Conservation (phyloP, 2,113 vertebrate genomes). For the Telmatochromis bifrenatus region DNA sequence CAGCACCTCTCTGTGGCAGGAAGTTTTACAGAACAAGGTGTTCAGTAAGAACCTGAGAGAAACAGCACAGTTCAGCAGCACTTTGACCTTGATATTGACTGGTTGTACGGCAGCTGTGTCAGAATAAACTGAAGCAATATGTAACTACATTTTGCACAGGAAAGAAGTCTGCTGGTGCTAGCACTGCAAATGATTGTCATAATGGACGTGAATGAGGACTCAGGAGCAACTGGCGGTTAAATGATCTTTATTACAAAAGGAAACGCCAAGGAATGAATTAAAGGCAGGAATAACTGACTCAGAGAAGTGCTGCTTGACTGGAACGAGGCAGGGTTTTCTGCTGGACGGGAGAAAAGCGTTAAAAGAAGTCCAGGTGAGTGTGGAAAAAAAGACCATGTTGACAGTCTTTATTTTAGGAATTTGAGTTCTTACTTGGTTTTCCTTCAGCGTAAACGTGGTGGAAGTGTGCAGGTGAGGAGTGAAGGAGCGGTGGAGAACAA, state of each 20-base stretch:
- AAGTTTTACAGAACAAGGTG: not conserved
- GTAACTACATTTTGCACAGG: not conserved
- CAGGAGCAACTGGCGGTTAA: not conserved
- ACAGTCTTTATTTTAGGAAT: not conserved
- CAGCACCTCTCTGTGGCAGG: not conserved
- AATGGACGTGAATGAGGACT: not conserved
- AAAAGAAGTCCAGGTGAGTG: not conserved
- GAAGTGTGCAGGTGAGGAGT: not conserved
- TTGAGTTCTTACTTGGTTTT: not conserved
- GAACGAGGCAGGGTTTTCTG: not conserved
- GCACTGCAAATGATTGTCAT: not conserved
- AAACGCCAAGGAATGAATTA: not conserved
- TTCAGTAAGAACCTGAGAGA: not conserved
- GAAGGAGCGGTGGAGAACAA: not conserved
- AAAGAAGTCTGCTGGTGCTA: not conserved
- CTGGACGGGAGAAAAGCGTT: not conserved
- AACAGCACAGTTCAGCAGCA: not conserved
- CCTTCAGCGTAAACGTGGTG: not conserved
- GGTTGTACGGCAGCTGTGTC: not conserved
- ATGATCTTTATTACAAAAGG: not conserved
- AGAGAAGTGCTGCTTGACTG: not conserved
- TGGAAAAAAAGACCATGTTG: not conserved
- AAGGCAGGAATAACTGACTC: not conserved
- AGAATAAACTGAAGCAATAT: not conserved
- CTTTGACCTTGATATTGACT: not conserved